Evolutionary conservation across 2,888 invertebrate species (phyloP).

Genomic region (Dicyrtoma fusca): DNA sequence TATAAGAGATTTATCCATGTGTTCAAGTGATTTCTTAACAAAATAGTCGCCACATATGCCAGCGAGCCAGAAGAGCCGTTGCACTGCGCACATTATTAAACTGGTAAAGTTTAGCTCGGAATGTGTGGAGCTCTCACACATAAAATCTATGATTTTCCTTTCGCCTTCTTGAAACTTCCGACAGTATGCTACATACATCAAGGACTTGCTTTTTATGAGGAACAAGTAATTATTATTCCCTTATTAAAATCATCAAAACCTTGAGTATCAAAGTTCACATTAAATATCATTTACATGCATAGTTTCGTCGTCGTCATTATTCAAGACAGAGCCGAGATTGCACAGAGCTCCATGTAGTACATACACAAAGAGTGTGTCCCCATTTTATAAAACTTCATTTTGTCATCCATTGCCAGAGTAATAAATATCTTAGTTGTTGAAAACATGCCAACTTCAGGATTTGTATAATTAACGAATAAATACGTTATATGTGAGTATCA

Average conservation of each 20-base stretch:
- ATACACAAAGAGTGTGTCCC: constrained; percentile 24
- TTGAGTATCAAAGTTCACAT: constrained; percentile 31
- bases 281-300: constrained; percentile 34
- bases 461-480: constrained; percentile 42
- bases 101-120: neutral
- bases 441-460: constrained; percentile 37
- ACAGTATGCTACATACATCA: constrained; percentile 22
- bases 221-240: constrained; percentile 36
- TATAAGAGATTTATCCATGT: constrained; percentile 32
- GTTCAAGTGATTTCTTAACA: constrained; percentile 12
- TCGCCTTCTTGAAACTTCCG: constrained; percentile 15
- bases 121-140: neutral
- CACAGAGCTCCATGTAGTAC: neutral
- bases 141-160: neutral
- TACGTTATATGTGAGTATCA: constrained; percentile 33
- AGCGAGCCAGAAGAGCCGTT: neutral
- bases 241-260: constrained; percentile 32
- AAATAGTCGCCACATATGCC: constrained; percentile 28
- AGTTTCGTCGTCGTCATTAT: constrained; percentile 31
- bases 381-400: constrained; percentile 35
- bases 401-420: constrained; percentile 30
- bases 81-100: neutral
- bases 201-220: constrained; percentile 27
- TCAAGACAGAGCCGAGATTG: neutral
- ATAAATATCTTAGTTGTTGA: constrained; percentile 40